Evolutionary conservation across 2,888 invertebrate species (phyloP).

Genomic region (Fabriciana adippe): DNA sequence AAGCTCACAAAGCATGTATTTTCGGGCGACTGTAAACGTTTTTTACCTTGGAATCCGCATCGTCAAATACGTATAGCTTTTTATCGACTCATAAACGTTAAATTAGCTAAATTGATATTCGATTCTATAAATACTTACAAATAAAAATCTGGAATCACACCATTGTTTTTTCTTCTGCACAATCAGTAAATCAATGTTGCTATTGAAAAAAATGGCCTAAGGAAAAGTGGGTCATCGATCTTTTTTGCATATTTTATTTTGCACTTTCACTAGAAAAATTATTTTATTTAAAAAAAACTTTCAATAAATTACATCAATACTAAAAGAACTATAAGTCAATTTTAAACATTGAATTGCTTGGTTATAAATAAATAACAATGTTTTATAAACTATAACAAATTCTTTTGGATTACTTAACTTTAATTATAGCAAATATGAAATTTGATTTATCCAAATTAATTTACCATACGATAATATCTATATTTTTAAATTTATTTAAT

Average conservation of each 20-base stretch:
- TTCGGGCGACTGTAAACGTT: constrained; percentile 48
- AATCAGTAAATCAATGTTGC: constrained; percentile 76
- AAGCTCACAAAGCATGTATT: constrained; percentile 56
- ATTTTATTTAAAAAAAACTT: too few species aligned
- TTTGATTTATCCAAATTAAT: too few species aligned
- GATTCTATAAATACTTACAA: constrained; percentile 82
- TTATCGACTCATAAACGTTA: constrained; percentile 61
- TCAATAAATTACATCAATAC: neutral
- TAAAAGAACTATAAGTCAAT: neutral
- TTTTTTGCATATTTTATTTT: constrained; percentile 48
- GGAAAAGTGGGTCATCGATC: constrained; percentile 64
- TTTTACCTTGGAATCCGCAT: constrained; percentile 63
- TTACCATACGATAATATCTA: too few species aligned
- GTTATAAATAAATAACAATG: too few species aligned
- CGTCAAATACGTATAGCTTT: constrained; percentile 53
- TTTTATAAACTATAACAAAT: too few species aligned
- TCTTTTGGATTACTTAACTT: too few species aligned
- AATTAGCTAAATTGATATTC: constrained; percentile 69
- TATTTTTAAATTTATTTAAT: too few species aligned
- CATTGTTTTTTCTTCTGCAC: constrained; percentile 82
- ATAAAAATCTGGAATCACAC: constrained; percentile 83
- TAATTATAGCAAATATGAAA: too few species aligned
- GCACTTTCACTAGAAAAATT: constrained; percentile 47
- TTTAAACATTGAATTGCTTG: too few species aligned
- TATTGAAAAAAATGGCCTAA: constrained; percentile 53